Evolutionary conservation across 2,888 invertebrate genomes (phyloP).

Genomic region (Drosophila kambysellisi): DNA sequence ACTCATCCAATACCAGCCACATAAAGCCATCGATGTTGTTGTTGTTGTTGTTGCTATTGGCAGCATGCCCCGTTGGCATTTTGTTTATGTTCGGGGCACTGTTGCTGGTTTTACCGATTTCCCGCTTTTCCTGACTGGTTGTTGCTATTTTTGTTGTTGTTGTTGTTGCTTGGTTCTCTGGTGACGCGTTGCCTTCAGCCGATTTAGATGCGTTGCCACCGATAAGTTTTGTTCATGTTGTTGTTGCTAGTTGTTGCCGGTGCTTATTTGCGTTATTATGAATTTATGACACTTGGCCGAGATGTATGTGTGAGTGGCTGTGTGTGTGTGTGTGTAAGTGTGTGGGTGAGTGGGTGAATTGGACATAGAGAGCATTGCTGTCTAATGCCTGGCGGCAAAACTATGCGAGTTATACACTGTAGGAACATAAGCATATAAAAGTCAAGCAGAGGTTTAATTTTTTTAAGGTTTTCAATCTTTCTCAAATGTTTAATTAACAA

Average conservation of each 20-base stretch:
- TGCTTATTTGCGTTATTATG: slow-evolving; percentile 83
- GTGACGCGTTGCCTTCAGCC: slow-evolving; percentile 46
- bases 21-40: slow-evolving; percentile 32
- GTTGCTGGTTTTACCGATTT: slow-evolving; percentile 34
- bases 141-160: background rate
- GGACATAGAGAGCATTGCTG: background rate
- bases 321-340: slow-evolving; percentile 5
- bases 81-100: slow-evolving; percentile 20
- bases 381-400: background rate
- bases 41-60: slow-evolving; percentile 60
- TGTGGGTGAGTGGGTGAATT: background rate
- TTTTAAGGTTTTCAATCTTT: background rate
- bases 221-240: slow-evolving; percentile 64
- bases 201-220: slow-evolving; percentile 77
- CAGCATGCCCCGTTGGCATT: slow-evolving; percentile 71
- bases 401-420: background rate
- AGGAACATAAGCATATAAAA: background rate
- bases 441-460: background rate
- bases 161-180: slow-evolving; percentile 29
- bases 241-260: slow-evolving; percentile 53
- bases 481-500: background rate
- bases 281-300: slow-evolving; percentile 78
- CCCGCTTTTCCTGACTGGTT: slow-evolving; percentile 10
- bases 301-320: slow-evolving; percentile 43
- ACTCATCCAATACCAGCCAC: slow-evolving; percentile 49